Conservation (phyloP, 2,797 vertebrate species). For the Thalassophryne amazonica region DNA sequence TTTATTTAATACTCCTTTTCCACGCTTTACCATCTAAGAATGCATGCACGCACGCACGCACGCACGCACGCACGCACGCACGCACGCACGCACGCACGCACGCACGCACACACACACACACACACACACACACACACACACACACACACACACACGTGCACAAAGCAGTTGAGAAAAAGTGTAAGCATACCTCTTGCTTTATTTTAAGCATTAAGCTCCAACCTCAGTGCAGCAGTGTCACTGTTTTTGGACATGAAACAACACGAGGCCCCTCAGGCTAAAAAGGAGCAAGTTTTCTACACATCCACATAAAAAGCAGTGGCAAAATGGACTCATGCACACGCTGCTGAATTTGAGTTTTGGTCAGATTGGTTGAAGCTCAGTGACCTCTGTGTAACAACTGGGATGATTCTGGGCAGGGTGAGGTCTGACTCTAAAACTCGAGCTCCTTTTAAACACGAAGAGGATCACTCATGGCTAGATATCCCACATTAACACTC, state of each 20-base stretch:
- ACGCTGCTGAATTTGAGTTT: neutral
- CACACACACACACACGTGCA: no score
- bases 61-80: no score
- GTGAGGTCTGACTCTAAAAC: neutral
- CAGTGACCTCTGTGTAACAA: neutral
- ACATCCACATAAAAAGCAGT: neutral
- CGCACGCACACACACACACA: no score
- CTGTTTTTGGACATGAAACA: constrained; percentile 17
- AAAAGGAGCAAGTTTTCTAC: constrained; percentile 8
- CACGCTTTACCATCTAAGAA: no score
- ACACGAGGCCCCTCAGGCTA: constrained; percentile 11
- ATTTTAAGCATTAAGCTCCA: constrained; percentile 16
- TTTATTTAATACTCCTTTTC: no score
- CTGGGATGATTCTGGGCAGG: neutral
- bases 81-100: no score
- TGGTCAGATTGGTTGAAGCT: neutral
- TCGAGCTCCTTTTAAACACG: constrained; percentile 1
- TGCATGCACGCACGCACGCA: no score
- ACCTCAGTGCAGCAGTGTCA: constrained; percentile 1
- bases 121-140: no score
- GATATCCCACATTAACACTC: no score
- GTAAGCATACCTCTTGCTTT: constrained; percentile 6
- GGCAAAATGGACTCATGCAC: constrained; percentile 4
- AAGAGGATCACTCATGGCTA: no score
- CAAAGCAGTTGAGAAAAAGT: no score